These are phyloP conservation scores for Cheilosia pagana DNA, from an alignment of 2,888 invertebrate genomes.

Conservation along the genomic window DNA sequence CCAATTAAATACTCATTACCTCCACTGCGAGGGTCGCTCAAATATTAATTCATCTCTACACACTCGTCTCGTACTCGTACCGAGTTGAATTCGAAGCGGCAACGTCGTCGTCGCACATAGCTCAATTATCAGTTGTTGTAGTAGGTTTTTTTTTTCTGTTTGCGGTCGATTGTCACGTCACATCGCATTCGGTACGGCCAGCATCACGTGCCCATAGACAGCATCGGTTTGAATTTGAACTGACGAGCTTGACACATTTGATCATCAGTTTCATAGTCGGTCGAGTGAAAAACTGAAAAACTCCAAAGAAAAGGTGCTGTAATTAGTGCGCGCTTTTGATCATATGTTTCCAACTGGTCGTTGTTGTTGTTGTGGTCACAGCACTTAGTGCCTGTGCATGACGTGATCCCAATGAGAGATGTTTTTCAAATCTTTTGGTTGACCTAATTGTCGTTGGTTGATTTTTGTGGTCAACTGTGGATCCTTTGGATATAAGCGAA, in stretches of 20 bases:
- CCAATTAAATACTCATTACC: slow-evolving; percentile 54
- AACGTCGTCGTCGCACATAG: not conserved
- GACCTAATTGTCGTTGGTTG: slow-evolving; percentile 32
- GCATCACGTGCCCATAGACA: slow-evolving; percentile 67
- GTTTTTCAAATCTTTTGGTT: slow-evolving; percentile 1
- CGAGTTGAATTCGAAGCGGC: slow-evolving; percentile 18
- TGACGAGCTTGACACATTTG: slow-evolving; percentile 63
- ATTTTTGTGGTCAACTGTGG: slow-evolving; percentile 23
- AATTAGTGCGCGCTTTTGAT: slow-evolving; percentile 60
- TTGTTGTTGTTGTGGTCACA: slow-evolving; percentile 44
- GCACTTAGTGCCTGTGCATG: slow-evolving; percentile 17
- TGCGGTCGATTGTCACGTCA: slow-evolving; percentile 71
- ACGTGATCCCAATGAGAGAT: slow-evolving; percentile 56
- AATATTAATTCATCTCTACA: slow-evolving; percentile 45
- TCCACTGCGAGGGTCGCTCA: slow-evolving; percentile 50
- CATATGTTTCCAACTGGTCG: slow-evolving; percentile 52
- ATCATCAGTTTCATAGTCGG: slow-evolving; percentile 66
- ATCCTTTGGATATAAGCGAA: too few species aligned
- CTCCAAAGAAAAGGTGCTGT: slow-evolving; percentile 48
- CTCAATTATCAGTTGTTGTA: not conserved
- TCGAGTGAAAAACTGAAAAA: slow-evolving; percentile 68
- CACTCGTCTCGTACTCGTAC: not conserved
- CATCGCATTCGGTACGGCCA: slow-evolving; percentile 56
- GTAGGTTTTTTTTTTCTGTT: slow-evolving; percentile 2
- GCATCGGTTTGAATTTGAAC: slow-evolving; percentile 65